A percentile compares a stretch with the other conserved stretches of the same genome.
Evolutionary conservation across 2,113 vertebrate species (phyloP).

Genomic region (Sylvilagus bachmani): DNA sequence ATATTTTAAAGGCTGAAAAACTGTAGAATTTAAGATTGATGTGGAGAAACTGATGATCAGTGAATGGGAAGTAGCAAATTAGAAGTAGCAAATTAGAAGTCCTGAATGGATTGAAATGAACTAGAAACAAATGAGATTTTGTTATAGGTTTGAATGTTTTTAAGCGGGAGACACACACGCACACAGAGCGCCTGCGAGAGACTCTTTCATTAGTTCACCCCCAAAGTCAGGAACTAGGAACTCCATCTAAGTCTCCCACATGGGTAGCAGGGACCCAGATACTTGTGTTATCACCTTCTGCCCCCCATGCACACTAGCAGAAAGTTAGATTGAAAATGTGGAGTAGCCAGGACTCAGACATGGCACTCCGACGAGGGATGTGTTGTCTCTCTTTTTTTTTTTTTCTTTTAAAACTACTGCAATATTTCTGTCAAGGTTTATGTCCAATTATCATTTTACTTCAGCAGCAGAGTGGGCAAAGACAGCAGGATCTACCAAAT

Average conservation of each 20-base stretch:
- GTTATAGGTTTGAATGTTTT: background rate
- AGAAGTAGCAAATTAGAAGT: background rate
- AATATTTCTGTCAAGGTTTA: constrained; percentile 26
- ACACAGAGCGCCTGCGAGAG: too few relatives aligned
- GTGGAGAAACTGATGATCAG: background rate
- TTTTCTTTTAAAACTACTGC: background rate
- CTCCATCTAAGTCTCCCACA: too few relatives aligned
- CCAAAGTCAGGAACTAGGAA: too few relatives aligned
- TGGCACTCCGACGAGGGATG: too few relatives aligned
- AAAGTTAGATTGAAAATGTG: too few relatives aligned
- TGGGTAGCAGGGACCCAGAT: too few relatives aligned
- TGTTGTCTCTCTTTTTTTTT: background rate
- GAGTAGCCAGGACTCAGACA: too few relatives aligned
- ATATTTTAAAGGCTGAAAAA: background rate
- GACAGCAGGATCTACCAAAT: background rate
- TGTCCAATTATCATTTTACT: background rate
- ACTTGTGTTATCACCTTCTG: too few relatives aligned
- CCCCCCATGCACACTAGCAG: too few relatives aligned
- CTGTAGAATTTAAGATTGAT: background rate
- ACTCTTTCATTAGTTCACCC: too few relatives aligned
- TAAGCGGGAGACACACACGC: too few relatives aligned
- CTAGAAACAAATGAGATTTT: background rate
- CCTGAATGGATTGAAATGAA: background rate
- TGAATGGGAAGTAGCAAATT: background rate
- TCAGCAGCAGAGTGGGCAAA: background rate